phyloP scores from a whole-genome alignment of 1,140 invertebrate species.

The Octopus sinensis region DNA sequence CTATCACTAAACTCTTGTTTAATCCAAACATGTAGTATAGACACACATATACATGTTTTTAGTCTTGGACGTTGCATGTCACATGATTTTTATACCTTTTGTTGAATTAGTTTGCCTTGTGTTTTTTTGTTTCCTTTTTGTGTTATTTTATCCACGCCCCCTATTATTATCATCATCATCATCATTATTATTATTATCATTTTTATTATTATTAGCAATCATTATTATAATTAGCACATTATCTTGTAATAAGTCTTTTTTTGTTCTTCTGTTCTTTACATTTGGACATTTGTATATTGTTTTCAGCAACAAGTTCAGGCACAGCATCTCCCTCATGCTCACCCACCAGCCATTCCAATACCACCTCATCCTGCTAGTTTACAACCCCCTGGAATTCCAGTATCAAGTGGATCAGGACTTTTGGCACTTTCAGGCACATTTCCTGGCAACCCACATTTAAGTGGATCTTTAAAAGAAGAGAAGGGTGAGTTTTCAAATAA shows the following conservation, averaged over 20 bases:
- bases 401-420: conserved; percentile 51
- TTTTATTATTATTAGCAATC: no score
- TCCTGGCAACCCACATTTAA: conserved; percentile 31
- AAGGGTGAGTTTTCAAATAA: conserved; percentile 38
- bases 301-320: conserved; percentile 83
- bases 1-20: no score
- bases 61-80: no score
- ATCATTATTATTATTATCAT: no score
- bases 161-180: no score
- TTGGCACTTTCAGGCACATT: conserved; percentile 46
- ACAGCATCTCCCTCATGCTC: conserved; percentile 74
- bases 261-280: neutral
- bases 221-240: no score
- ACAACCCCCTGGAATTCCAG: conserved; percentile 47
- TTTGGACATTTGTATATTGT: neutral
- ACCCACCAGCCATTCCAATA: conserved; percentile 70
- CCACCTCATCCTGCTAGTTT: conserved; percentile 67
- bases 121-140: no score
- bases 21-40: no score
- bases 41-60: no score
- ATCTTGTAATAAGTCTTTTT: neutral
- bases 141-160: no score
- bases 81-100: no score
- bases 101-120: no score
- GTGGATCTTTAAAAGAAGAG: conserved; percentile 40